Evolutionary conservation across 2,888 invertebrate species (phyloP).

Genomic region (Orthosia cruda): DNA sequence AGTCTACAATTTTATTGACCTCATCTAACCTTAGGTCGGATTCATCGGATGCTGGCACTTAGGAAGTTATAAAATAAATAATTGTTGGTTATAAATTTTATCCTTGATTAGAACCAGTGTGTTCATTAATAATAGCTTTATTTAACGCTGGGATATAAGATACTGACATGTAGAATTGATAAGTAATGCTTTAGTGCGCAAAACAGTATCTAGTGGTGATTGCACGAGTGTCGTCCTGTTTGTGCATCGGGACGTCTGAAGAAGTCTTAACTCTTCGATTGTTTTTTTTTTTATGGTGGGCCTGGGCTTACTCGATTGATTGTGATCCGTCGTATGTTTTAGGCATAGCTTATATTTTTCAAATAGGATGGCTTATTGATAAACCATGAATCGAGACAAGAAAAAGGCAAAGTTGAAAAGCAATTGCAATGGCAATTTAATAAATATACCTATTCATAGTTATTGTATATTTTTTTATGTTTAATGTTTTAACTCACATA

Average conservation of each 20-base stretch:
- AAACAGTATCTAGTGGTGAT: slow-evolving; percentile 19
- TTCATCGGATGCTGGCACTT: slow-evolving; percentile 72
- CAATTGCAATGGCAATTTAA: too few species aligned
- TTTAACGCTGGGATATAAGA: slow-evolving; percentile 20
- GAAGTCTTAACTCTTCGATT: not conserved
- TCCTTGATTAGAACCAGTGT: slow-evolving; percentile 11
- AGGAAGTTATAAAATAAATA: slow-evolving; percentile 74
- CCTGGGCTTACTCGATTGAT: too few species aligned
- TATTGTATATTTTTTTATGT: too few species aligned
- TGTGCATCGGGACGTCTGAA: not conserved
- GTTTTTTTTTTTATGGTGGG: not conserved
- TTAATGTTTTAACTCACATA: too few species aligned
- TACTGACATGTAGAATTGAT: slow-evolving; percentile 33
- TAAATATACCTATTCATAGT: too few species aligned
- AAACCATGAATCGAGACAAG: not conserved
- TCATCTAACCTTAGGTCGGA: slow-evolving; percentile 73
- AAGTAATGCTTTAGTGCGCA: slow-evolving; percentile 23
- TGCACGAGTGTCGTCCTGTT: not conserved
- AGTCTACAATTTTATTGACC: slow-evolving; percentile 84
- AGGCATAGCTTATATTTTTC: not conserved
- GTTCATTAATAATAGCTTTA: slow-evolving; percentile 45
- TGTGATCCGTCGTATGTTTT: too few species aligned
- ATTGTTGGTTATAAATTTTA: slow-evolving; percentile 46
- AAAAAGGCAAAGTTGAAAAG: slow-evolving; percentile 1
- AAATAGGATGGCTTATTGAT: not conserved